These are phyloP conservation scores for Chaunax sp. DNA, from an alignment of 2,797 vertebrate species.

Conservation along the genomic window DNA sequence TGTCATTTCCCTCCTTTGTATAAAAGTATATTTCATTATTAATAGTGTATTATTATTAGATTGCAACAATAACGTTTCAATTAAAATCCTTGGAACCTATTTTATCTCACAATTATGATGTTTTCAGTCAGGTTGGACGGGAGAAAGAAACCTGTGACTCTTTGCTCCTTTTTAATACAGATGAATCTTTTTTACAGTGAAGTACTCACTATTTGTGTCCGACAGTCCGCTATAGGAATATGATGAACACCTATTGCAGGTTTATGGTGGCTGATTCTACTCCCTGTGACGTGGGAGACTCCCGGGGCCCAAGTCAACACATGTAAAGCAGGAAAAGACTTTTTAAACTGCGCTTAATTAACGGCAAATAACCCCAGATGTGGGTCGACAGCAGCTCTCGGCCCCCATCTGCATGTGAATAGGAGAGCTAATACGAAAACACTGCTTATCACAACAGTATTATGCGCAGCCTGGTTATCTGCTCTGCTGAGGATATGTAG, in stretches of 20 bases:
- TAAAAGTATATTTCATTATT: too few relatives aligned
- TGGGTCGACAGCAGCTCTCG: constrained; percentile 8
- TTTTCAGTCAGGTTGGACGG: too few relatives aligned
- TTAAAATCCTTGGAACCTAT: too few relatives aligned
- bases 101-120: too few relatives aligned
- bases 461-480: background rate
- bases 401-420: constrained; percentile 51
- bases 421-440: constrained; percentile 43
- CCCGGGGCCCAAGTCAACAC: constrained; percentile 31
- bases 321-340: constrained; percentile 16
- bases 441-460: constrained; percentile 41
- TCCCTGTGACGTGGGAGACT: constrained; percentile 30
- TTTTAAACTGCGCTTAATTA: constrained; percentile 32
- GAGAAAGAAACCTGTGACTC: too few relatives aligned
- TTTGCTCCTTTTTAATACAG: too few relatives aligned
- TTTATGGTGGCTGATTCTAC: background rate
- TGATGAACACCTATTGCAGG: background rate
- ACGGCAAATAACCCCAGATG: constrained; percentile 39
- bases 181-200: too few relatives aligned
- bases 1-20: too few relatives aligned
- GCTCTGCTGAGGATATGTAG: background rate
- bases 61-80: too few relatives aligned
- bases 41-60: too few relatives aligned
- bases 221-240: background rate
- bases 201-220: too few relatives aligned